Evolutionary conservation across 1,140 invertebrate genomes (phyloP).

Genomic region (Drosophila nasuta): DNA sequence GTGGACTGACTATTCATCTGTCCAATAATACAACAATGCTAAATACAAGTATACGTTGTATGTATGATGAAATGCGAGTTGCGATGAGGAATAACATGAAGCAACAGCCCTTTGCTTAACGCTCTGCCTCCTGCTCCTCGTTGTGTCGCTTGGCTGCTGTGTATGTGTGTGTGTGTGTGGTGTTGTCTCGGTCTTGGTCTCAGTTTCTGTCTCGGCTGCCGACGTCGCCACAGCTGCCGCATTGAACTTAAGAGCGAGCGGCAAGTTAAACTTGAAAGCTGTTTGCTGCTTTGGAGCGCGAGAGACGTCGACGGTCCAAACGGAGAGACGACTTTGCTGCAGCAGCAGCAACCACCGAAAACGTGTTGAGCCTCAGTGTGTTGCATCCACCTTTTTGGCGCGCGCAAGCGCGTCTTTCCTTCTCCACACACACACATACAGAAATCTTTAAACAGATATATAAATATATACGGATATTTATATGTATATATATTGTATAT

Average conservation of each 20-base stretch:
- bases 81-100: constrained; percentile 48
- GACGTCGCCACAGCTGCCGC: constrained; percentile 37
- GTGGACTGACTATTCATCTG: constrained; percentile 8
- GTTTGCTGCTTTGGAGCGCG: constrained; percentile 43
- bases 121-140: constrained; percentile 26
- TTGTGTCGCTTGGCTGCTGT: too few species aligned
- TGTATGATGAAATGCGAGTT: constrained; percentile 11
- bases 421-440: constrained; percentile 13
- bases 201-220: constrained; percentile 5
- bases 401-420: constrained; percentile 59
- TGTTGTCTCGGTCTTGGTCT: constrained; percentile 2
- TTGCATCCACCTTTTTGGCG: constrained; percentile 65
- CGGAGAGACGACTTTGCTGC: constrained; percentile 13
- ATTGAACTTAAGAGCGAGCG: constrained; percentile 37
- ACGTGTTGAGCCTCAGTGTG: constrained; percentile 32
- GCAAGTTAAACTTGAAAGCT: constrained; percentile 65
- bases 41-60: constrained; percentile 37
- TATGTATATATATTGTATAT: constrained; percentile 8
- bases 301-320: constrained; percentile 2
- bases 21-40: constrained; percentile 44
- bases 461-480: constrained; percentile 2
- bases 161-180: not conserved
- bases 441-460: not conserved
- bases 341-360: constrained; percentile 48
- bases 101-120: constrained; percentile 67